These are phyloP conservation scores for Schrankia costaestrigalis DNA, from an alignment of 2,888 invertebrate species.

Conservation along the genomic window DNA sequence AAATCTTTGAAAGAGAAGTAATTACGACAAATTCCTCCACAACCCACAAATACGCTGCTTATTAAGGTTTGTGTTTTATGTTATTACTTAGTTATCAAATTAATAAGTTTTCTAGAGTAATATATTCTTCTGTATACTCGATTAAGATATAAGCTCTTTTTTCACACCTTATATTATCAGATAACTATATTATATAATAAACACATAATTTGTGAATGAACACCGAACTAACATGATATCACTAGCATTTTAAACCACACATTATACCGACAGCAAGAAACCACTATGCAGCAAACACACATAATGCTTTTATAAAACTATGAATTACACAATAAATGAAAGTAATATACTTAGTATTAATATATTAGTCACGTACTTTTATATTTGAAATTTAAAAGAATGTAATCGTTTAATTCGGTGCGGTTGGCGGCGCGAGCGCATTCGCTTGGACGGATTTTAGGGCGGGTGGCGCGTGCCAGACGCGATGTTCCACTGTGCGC, in stretches of 20 bases:
- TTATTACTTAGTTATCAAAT: no score
- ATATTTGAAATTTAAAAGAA: slow-evolving; percentile 7
- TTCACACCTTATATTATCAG: no score
- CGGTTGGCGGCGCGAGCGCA: slow-evolving; percentile 22
- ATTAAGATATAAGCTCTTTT: no score
- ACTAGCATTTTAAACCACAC: neutral
- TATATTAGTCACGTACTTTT: slow-evolving; percentile 25
- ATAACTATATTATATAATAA: no score
- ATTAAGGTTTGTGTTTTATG: no score
- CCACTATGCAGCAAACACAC: neutral
- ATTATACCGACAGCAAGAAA: neutral
- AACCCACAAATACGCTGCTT: no score
- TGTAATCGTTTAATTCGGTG: no score
- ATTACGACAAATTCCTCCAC: no score
- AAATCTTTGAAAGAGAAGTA: no score
- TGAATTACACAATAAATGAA: neutral
- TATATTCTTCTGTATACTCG: no score
- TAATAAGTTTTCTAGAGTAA: no score
- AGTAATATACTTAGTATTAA: neutral
- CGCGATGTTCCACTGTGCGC: slow-evolving; percentile 46
- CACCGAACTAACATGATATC: neutral
- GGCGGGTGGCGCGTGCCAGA: slow-evolving; percentile 28
- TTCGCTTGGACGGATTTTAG: slow-evolving; percentile 18
- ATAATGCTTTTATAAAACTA: slow-evolving; percentile 9
- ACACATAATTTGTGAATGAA: no score